Conservation (phyloP, 2,113 vertebrate species). For the Tautogolabrus adspersus region DNA sequence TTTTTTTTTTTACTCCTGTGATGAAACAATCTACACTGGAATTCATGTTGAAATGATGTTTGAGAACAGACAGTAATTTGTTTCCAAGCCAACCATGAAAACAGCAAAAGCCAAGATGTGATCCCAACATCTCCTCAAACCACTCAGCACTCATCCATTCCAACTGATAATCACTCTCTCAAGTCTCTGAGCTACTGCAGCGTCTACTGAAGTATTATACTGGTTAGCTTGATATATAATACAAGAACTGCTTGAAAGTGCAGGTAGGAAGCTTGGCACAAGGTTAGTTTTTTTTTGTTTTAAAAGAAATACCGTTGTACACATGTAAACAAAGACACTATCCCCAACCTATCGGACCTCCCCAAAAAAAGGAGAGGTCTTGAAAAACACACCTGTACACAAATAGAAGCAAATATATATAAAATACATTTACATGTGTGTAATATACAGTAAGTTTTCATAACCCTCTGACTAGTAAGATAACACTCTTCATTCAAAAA, state of each 20-base stretch:
- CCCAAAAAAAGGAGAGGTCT: conserved; percentile 67
- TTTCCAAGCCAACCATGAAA: conserved; percentile 60
- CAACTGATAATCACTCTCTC: conserved; percentile 39
- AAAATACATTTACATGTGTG: conserved; percentile 84
- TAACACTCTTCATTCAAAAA: conserved; percentile 77
- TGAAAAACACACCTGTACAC: conserved; percentile 75
- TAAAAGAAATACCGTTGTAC: conserved; percentile 79
- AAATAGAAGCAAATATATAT: conserved; percentile 80
- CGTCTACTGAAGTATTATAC: conserved; percentile 80
- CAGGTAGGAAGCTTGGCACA: conserved; percentile 84
- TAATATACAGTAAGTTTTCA: conserved; percentile 81
- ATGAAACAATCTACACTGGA: conserved; percentile 37
- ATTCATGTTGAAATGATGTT: conserved; percentile 43
- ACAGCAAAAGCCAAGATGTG: conserved; percentile 50
- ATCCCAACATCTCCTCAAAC: conserved; percentile 29
- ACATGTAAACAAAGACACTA: conserved; percentile 86
- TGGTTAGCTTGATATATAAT: conserved; percentile 80
- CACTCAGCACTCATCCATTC: conserved; percentile 36
- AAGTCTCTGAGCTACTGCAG: conserved; percentile 71
- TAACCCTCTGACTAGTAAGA: conserved; percentile 75
- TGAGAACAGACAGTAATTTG: conserved; percentile 51
- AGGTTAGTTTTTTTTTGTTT: conserved; percentile 79
- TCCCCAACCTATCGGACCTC: conserved; percentile 74
- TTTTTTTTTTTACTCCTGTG: conserved; percentile 13
- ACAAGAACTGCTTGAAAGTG: conserved; percentile 83